Evolutionary conservation across 1,140 invertebrate species (phyloP).

Genomic region (Micrasema minimum): DNA sequence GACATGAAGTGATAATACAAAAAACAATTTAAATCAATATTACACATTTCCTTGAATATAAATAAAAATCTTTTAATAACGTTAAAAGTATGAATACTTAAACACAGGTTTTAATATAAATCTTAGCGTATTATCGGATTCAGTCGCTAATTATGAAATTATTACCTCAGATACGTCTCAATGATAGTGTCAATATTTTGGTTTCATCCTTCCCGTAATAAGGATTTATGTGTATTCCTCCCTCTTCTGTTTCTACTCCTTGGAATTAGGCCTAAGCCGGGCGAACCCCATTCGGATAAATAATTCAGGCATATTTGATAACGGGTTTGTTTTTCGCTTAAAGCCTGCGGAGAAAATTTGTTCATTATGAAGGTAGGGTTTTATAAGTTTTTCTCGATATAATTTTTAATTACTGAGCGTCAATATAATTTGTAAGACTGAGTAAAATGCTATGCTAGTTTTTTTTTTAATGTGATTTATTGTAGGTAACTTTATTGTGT

Average conservation of each 20-base stretch:
- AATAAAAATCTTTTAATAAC: no score
- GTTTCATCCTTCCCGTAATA: conserved; percentile 29
- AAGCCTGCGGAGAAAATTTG: conserved; percentile 23
- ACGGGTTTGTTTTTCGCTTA: conserved; percentile 11
- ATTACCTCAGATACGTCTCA: conserved; percentile 18
- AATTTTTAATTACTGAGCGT: no score
- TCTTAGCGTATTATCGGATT: neutral
- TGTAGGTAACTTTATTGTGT: no score
- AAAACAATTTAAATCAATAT: no score
- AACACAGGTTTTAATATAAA: neutral
- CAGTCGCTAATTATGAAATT: conserved; percentile 10
- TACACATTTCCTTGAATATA: no score
- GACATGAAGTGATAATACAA: no score
- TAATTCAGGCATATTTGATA: conserved; percentile 33
- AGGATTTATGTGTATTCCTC: conserved; percentile 23
- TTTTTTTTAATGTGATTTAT: no score
- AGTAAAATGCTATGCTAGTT: no score
- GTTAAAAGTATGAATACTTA: no score
- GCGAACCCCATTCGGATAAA: conserved; percentile 22
- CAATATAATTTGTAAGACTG: no score
- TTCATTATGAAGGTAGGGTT: neutral
- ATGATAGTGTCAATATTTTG: conserved; percentile 34
- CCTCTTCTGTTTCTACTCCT: neutral
- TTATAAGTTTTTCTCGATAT: no score
- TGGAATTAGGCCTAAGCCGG: conserved; percentile 13